These are phyloP conservation scores for Ptychadena robeensis DNA, from an alignment of 2,797 vertebrate genomes.

Conservation along the genomic window DNA sequence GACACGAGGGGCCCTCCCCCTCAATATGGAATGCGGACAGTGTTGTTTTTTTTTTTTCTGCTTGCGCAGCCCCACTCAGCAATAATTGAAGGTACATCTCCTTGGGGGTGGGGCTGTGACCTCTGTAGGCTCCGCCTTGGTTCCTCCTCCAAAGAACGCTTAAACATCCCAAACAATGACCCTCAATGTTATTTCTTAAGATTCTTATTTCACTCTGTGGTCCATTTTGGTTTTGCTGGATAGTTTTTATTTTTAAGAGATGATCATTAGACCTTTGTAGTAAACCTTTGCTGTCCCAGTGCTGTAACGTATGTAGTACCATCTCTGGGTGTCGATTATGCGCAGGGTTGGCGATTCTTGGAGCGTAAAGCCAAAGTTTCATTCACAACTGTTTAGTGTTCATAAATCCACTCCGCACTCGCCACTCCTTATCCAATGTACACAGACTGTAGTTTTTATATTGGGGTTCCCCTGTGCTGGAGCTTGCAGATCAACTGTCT, in stretches of 20 bases:
- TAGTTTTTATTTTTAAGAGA: conserved; percentile 1
- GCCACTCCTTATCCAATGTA: too few species aligned
- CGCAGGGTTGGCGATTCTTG: too few species aligned
- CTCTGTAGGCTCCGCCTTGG: neutral
- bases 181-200: neutral
- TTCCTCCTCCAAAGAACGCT: neutral
- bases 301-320: neutral
- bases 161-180: neutral
- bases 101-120: neutral
- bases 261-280: too few species aligned
- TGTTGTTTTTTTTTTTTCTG: conserved; percentile 3
- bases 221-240: conserved; percentile 5
- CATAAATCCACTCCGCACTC: too few species aligned
- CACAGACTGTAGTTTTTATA: too few species aligned
- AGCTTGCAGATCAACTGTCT: too few species aligned
- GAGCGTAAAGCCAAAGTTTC: too few species aligned
- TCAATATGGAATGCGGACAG: conserved; percentile 39
- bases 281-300: neutral
- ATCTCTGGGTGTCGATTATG: neutral
- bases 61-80: neutral
- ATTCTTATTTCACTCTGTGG: conserved; percentile 38
- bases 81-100: neutral
- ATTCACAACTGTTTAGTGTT: too few species aligned
- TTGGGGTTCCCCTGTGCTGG: too few species aligned
- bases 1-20: conserved; percentile 54